These are phyloP conservation scores for Ephydatia muelleri DNA, from an alignment of 37 sponge, comb jelly and placozoan species.

Conservation along the genomic window DNA sequence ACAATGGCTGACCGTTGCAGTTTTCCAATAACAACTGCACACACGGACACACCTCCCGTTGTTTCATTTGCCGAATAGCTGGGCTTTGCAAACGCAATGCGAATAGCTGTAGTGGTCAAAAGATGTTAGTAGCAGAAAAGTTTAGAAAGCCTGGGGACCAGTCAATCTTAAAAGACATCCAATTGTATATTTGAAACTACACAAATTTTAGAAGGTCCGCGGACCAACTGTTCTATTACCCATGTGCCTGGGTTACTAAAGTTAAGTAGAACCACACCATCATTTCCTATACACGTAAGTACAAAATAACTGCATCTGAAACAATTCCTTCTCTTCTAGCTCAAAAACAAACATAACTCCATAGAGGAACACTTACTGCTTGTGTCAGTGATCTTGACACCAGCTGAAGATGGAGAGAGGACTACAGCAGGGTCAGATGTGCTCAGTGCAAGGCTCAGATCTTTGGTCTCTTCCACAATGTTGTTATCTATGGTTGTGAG, in stretches of 20 bases:
- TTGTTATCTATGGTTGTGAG: slow-evolving; percentile 17
- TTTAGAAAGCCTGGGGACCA: too few relatives aligned
- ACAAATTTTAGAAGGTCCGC: too few relatives aligned
- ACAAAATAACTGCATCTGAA: slow-evolving; percentile 18
- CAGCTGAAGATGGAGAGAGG: not conserved
- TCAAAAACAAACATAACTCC: not conserved
- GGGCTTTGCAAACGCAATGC: slow-evolving; percentile 6
- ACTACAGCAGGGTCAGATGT: not conserved
- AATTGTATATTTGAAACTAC: too few relatives aligned
- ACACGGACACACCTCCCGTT: slow-evolving; percentile 9
- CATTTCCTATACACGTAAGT: too few relatives aligned
- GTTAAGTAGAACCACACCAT: too few relatives aligned
- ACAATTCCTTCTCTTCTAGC: not conserved
- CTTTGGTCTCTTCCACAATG: slow-evolving; percentile 35
- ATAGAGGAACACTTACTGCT: not conserved
- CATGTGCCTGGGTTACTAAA: too few relatives aligned
- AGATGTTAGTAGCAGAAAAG: too few relatives aligned
- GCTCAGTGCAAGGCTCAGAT: not conserved
- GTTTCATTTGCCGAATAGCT: slow-evolving; percentile 20
- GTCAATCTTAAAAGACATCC: too few relatives aligned
- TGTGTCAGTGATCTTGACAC: not conserved
- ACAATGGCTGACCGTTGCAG: not conserved
- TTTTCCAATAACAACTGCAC: not conserved
- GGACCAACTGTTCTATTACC: too few relatives aligned
- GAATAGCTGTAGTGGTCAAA: slow-evolving; percentile 1